phyloP scores from a whole-genome alignment of 2,888 invertebrate species.

The Amphipyra berbera region DNA sequence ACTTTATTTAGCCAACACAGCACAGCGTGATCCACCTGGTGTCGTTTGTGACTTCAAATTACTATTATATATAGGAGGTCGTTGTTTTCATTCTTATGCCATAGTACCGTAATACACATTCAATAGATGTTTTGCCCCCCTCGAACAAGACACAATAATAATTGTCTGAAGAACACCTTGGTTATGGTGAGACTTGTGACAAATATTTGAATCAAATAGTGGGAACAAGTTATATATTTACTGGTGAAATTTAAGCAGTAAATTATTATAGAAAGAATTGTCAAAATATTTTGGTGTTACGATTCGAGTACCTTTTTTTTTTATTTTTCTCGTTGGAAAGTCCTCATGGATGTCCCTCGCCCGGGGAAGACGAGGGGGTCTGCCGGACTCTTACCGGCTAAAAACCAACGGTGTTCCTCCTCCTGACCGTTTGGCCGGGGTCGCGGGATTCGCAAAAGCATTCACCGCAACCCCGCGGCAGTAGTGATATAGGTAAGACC shows the following conservation, averaged over 20 bases:
- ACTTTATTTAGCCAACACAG: slow-evolving; percentile 50
- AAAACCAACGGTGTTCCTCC: too few relatives aligned
- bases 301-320: too few relatives aligned
- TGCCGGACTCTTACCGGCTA: too few relatives aligned
- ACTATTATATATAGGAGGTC: slow-evolving; percentile 35
- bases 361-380: too few relatives aligned
- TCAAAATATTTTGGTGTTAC: too few relatives aligned
- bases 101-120: slow-evolving; percentile 16
- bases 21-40: slow-evolving; percentile 57
- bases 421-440: too few relatives aligned
- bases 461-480: too few relatives aligned
- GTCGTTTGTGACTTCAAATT: slow-evolving; percentile 36
- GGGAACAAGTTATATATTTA: slow-evolving; percentile 10
- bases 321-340: too few relatives aligned
- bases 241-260: background rate
- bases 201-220: slow-evolving; percentile 26
- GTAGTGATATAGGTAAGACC: too few relatives aligned
- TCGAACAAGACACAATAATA: slow-evolving; percentile 28
- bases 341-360: too few relatives aligned
- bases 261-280: too few relatives aligned
- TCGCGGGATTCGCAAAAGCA: too few relatives aligned
- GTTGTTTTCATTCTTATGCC: slow-evolving; percentile 26
- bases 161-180: slow-evolving; percentile 21
- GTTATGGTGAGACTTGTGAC: slow-evolving; percentile 17
- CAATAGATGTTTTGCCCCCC: slow-evolving; percentile 18